These are phyloP conservation scores for Neotoxoptera formosana DNA, from an alignment of 1,140 invertebrate species.

Conservation along the genomic window DNA sequence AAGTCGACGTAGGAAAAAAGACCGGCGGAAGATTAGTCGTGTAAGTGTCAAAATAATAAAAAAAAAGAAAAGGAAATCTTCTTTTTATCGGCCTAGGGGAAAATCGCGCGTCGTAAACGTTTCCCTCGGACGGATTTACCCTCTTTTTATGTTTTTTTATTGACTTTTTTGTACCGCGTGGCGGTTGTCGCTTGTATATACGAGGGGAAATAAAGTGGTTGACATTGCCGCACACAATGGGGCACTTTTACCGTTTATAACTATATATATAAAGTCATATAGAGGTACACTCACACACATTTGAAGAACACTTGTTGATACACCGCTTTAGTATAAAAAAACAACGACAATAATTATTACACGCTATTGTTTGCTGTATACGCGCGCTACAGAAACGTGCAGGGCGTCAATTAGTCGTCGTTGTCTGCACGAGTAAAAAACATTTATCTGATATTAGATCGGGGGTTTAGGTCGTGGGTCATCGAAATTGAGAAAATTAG, in stretches of 20 bases:
- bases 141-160: slow-evolving; percentile 52
- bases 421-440: neutral
- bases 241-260: slow-evolving; percentile 26
- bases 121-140: slow-evolving; percentile 53
- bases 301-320: slow-evolving; percentile 47
- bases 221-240: slow-evolving; percentile 44
- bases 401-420: neutral
- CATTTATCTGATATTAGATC: neutral
- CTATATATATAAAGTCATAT: neutral
- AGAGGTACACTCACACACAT: neutral
- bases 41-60: slow-evolving; percentile 53
- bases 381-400: neutral
- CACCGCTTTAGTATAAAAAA: neutral
- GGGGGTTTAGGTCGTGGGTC: neutral
- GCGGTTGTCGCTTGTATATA: slow-evolving; percentile 32
- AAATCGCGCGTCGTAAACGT: slow-evolving; percentile 52
- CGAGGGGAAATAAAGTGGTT: slow-evolving; percentile 56
- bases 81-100: slow-evolving; percentile 54
- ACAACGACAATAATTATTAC: slow-evolving; percentile 22
- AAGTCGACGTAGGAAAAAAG: neutral
- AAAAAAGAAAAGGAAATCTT: slow-evolving; percentile 40
- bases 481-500: neutral
- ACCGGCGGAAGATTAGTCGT: slow-evolving; percentile 43
- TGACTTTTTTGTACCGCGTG: slow-evolving; percentile 49
- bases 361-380: neutral